Percentiles rank a stretch among this genome's conserved stretches.
Evolutionary conservation across 2,113 vertebrate genomes (phyloP).

Genomic region (Corvus cornix): DNA sequence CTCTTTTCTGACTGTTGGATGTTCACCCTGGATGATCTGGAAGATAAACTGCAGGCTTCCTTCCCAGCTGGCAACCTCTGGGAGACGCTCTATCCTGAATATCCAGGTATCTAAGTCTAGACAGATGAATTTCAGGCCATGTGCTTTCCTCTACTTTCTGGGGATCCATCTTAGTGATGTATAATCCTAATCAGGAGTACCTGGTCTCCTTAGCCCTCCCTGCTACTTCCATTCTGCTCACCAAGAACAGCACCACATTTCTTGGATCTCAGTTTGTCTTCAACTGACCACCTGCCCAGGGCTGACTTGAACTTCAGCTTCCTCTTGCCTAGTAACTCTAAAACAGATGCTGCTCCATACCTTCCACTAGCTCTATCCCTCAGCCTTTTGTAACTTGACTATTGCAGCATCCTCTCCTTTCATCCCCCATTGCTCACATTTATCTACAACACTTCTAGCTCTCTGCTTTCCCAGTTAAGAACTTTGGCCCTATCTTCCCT

Average conservation of each 20-base stretch:
- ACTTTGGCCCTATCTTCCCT: not conserved
- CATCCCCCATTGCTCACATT: not conserved
- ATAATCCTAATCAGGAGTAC: not conserved
- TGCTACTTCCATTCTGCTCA: not conserved
- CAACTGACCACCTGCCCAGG: fast-evolving
- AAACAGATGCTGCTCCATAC: not conserved
- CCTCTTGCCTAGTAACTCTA: not conserved
- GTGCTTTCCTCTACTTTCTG: not conserved
- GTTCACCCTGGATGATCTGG: not conserved
- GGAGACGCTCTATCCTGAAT: not conserved
- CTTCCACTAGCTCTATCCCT: not conserved
- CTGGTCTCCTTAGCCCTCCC: not conserved
- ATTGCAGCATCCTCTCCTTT: not conserved
- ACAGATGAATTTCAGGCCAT: not conserved
- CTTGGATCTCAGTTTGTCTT: not conserved
- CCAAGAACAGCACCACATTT: not conserved
- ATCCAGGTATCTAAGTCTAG: not conserved
- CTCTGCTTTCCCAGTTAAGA: not conserved
- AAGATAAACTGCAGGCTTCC: not conserved
- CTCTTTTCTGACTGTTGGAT: not conserved
- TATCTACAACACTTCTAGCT: not conserved
- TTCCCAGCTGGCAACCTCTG: not conserved
- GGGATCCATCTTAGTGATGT: not conserved
- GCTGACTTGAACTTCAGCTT: not conserved
- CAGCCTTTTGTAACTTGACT: not conserved